Percentiles rank a stretch among this genome's conserved stretches.
phyloP scores from a whole-genome alignment of 2,113 vertebrate species.

The Pandion haliaetus region DNA sequence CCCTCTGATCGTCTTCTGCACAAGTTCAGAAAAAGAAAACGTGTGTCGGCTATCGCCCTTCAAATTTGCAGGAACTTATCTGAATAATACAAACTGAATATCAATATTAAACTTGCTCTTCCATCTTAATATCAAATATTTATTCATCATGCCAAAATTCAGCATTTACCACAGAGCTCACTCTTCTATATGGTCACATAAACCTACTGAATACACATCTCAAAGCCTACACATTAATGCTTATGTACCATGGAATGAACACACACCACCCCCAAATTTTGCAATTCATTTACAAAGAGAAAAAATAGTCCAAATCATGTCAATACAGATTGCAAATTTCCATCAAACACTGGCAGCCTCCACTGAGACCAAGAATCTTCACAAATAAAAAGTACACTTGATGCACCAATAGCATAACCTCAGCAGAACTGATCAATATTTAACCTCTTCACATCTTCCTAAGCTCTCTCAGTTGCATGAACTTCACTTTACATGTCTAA shows the following conservation, averaged over 20 bases:
- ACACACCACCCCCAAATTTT: neutral
- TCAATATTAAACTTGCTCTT: neutral
- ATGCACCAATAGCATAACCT: neutral
- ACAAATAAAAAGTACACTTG: neutral
- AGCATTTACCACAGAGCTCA: neutral
- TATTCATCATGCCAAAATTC: neutral
- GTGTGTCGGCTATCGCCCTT: neutral
- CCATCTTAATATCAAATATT: neutral
- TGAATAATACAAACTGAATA: neutral
- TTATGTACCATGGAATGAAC: neutral
- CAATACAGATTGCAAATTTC: neutral
- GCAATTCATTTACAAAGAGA: neutral
- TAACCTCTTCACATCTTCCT: neutral
- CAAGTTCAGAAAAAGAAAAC: neutral
- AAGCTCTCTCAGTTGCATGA: neutral
- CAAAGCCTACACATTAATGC: neutral
- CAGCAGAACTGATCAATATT: neutral
- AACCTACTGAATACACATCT: neutral
- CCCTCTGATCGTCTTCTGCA: neutral
- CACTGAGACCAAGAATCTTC: neutral
- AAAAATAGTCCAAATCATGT: neutral
- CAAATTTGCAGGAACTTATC: neutral
- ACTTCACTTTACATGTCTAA: neutral
- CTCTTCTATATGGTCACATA: neutral
- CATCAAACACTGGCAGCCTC: neutral